Conservation (phyloP, 2,888 invertebrate genomes). For the Andrena marginata region DNA sequence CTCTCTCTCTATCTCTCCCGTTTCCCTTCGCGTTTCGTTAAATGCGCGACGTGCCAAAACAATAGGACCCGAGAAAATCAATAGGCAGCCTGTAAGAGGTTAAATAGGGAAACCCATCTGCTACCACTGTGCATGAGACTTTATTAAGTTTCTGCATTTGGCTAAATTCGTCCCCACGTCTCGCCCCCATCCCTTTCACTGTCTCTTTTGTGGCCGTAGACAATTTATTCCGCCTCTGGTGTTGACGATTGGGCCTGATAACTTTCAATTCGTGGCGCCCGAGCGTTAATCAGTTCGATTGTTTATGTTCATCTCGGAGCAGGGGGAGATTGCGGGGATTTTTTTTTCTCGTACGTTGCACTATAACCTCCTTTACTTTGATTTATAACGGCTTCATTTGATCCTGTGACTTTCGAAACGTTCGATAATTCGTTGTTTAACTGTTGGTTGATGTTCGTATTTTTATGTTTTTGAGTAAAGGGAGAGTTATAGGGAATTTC, state of each 20-base stretch:
- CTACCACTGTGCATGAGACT: constrained; percentile 47
- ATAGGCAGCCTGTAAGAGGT: constrained; percentile 79
- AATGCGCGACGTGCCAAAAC: constrained; percentile 78
- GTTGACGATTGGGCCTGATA: not conserved
- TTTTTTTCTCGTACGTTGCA: constrained; percentile 11
- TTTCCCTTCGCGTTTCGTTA: constrained; percentile 63
- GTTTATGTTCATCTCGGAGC: not conserved
- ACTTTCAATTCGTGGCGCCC: constrained; percentile 21
- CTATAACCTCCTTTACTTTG: not conserved
- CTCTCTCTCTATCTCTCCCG: constrained; percentile 34
- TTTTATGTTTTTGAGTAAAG: not conserved
- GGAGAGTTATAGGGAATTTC: no score
- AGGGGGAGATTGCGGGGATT: not conserved
- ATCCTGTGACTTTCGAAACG: not conserved
- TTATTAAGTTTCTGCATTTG: constrained; percentile 54
- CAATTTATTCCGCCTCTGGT: not conserved
- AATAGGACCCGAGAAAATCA: constrained; percentile 81
- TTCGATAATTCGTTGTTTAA: not conserved
- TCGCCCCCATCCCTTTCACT: not conserved
- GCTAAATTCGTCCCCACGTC: not conserved
- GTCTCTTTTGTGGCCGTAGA: not conserved
- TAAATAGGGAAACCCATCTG: constrained; percentile 74
- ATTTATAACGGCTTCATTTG: not conserved
- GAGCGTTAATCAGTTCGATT: not conserved
- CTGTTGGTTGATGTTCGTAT: not conserved